Base-by-base conservation (phyloP, 2,888 invertebrate genomes). In the Heliconius cydno region DNA sequence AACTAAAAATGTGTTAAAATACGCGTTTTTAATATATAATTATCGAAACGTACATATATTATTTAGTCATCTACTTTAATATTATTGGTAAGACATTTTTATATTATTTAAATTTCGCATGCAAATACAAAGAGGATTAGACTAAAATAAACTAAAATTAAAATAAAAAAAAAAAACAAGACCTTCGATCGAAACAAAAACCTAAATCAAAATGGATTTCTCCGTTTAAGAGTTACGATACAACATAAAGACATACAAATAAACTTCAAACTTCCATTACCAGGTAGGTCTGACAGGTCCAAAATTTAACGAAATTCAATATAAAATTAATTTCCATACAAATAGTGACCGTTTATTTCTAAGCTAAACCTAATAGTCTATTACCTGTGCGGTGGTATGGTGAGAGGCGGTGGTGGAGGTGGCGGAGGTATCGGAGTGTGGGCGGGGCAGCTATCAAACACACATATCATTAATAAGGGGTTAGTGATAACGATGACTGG, bases 391-490 rank as follows among this genome's bases (percentile, higher is more conserved):
- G 94, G 95, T 83, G 94, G 92, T 89, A 94, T 94, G 81, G 95
- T 93, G 84, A 95, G 91, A 84, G 95, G 94, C 86, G 95, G 95
- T 84, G 96, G 95, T 85, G 96, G 96, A 82, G 96, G 96, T 86
- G 96, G 96, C 85, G 96, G 95, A 85, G 96, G 95, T 87, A 96
- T 95, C 84, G 95, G 95, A 83, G 94, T 95, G 88, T 96, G 96
- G 84, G 95, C 96, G 87, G 95, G 96, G 90, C 95, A 96, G 89
- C 94, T 95, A 94, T 89, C 91, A 93, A 86, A 83, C 57, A 79
- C 74, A 79, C 41, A 68, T 34, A 19, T 15, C 63, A 74, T 74
- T 75, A 68, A 68, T 79, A 63, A 79, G 74, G 74, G 41, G 7
- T 60, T 66, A 41, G 68, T 70, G 68, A 41, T 70, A 41, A 28